phyloP scores from a whole-genome alignment of 2,113 vertebrate genomes.

The Mola mola region DNA sequence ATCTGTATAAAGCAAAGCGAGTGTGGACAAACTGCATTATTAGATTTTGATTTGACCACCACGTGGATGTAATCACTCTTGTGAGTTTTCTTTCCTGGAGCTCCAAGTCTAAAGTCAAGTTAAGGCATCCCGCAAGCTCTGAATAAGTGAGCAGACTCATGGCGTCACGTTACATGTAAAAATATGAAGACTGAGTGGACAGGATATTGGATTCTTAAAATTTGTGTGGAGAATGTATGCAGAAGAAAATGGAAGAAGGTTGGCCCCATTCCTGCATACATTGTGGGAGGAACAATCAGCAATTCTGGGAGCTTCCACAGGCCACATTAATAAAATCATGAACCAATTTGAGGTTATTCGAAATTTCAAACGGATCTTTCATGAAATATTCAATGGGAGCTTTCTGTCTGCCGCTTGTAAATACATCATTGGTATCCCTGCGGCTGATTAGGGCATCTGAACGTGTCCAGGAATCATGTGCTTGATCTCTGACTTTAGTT shows the following conservation, averaged over 20 bases:
- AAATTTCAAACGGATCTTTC: slow-evolving; percentile 76
- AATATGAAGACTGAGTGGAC: background rate
- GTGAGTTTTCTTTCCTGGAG: background rate
- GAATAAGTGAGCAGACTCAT: background rate
- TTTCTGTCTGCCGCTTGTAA: slow-evolving; percentile 71
- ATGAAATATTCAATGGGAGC: slow-evolving; percentile 75
- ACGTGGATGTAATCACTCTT: background rate
- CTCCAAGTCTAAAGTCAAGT: background rate
- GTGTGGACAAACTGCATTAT: too few relatives aligned
- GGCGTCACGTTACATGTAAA: background rate
- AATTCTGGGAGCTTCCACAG: slow-evolving; percentile 67
- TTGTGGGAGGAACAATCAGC: slow-evolving; percentile 63
- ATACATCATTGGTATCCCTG: slow-evolving; percentile 63
- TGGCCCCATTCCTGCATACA: slow-evolving; percentile 15
- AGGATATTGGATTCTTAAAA: too few relatives aligned
- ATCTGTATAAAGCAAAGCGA: too few relatives aligned
- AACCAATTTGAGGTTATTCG: slow-evolving; percentile 75
- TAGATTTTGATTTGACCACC: background rate
- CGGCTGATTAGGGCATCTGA: slow-evolving; percentile 50
- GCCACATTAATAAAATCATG: slow-evolving; percentile 77
- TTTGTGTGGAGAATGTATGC: background rate
- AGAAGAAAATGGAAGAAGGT: background rate
- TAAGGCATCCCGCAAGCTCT: slow-evolving; percentile 2
- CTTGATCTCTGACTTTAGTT: slow-evolving; percentile 60
- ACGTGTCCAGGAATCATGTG: slow-evolving; percentile 40